Evolutionary conservation across 2,888 invertebrate species (phyloP), one percentile per base, ranked within the genome.

Genomic region (Deilephila porcellus): DNA sequence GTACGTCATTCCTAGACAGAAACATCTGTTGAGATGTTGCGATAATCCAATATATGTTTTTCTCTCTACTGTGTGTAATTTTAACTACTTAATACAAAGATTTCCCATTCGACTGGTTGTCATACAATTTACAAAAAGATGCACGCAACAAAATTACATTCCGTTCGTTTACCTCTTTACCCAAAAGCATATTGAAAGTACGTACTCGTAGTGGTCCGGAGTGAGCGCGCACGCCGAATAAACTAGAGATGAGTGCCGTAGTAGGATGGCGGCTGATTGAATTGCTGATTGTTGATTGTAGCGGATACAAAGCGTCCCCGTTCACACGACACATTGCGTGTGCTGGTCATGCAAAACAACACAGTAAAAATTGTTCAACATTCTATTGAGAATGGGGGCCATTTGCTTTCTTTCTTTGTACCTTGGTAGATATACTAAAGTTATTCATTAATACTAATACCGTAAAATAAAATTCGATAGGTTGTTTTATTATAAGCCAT

Each of bases 271-370:
- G 52, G 17, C 67, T 67, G 67, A 67, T 67, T 67, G 67, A 67
- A 67, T 67, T 67, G 67, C 67, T 67, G 67, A 67, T 52, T 67
- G 67, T 52, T 64, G 64, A 64, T 67, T 67, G 74, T 81, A 83
- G 78, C 75, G 79, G 76, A 78, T 75, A 78, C 78, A 75, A 70
- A 56, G 70, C 76, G 84, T 81, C 81, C 81, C 77, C 75, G 76
- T 85, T 85, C 82, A 77, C 85, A 85, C 80, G 83, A 77, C 74
- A 73, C 70, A 74, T 80, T 78, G 78, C 81, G 82, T 80, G 83
- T 76, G 74, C 73, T 76, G 76, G 73, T 75, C 75, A 72, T 45
- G 71, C 76, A 73, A 75, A 75, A 75, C 77, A 78, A 76, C 74
- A 76, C 73, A 76, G 79, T 74, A 74, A 74, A 76, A 81, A 78